Conservation (phyloP, 2,113 vertebrate genomes). For the Colossoma macropomum region DNA sequence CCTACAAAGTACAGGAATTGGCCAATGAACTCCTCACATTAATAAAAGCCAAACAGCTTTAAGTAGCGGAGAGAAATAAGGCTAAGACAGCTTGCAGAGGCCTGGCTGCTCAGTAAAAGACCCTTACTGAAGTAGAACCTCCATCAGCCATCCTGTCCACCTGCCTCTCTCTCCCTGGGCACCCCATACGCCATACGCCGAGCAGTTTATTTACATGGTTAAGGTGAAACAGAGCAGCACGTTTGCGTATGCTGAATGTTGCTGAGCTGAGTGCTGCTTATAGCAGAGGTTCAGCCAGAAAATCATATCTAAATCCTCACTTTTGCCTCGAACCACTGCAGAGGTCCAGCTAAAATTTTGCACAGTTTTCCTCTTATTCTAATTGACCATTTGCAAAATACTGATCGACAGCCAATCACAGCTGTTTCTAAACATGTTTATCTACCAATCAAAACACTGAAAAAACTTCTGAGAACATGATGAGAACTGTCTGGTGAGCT, state of each 20-base stretch:
- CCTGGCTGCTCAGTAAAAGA: background rate
- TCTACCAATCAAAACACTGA: too few species aligned
- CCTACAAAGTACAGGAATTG: too few species aligned
- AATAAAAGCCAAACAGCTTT: background rate
- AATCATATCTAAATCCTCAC: too few species aligned
- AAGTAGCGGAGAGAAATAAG: background rate
- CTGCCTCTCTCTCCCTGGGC: background rate
- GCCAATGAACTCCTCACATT: background rate
- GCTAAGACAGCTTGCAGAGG: background rate
- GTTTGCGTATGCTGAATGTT: background rate
- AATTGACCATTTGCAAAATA: too few species aligned
- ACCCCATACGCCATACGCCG: background rate
- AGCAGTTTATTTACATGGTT: background rate
- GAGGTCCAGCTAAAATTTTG: too few species aligned
- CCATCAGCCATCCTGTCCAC: background rate
- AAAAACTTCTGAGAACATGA: too few species aligned
- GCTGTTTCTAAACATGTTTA: too few species aligned
- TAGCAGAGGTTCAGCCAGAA: too few species aligned
- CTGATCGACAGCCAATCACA: too few species aligned
- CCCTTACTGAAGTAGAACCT: background rate
- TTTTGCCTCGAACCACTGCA: too few species aligned
- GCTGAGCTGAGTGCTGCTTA: background rate
- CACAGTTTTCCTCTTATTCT: too few species aligned
- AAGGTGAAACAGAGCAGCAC: background rate
- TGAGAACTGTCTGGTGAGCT: too few species aligned